Evolutionary conservation across 64 coral and sea anemone species (phyloP).

Genomic region (Stylophora pistillata): DNA sequence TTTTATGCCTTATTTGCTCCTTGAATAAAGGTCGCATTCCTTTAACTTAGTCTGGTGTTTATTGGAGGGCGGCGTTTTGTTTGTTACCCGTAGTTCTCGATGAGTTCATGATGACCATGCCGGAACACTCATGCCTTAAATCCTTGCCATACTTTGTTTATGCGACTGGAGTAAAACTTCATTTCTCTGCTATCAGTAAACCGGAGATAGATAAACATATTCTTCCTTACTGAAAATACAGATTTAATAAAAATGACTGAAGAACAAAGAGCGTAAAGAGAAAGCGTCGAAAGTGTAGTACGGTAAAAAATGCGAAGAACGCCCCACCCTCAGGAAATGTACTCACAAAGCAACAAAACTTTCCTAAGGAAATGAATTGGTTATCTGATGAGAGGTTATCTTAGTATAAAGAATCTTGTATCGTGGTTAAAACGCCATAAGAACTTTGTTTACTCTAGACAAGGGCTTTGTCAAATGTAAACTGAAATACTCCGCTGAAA

Average conservation of each 20-base stretch:
- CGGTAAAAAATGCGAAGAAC: conserved; percentile 23
- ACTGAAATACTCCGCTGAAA: not conserved
- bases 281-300: not conserved
- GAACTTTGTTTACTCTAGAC: conserved; percentile 29
- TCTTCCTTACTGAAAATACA: not conserved
- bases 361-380: not conserved
- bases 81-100: too few species aligned
- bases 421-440: not conserved
- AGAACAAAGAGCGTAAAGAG: not conserved
- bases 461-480: conserved; percentile 10
- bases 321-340: conserved; percentile 4
- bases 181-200: not conserved
- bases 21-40: too few species aligned
- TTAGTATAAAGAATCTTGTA: not conserved
- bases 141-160: too few species aligned
- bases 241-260: conserved; percentile 1
- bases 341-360: not conserved
- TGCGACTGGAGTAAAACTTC: not conserved
- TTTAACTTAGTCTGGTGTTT: too few species aligned
- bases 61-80: too few species aligned
- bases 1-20: too few species aligned
- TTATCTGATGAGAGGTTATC: conserved; percentile 10
- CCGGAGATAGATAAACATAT: not conserved
- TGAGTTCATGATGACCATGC: too few species aligned
- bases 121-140: too few species aligned